These are phyloP conservation scores for Pantherophis alleghaniensis DNA, from an alignment of 2,797 vertebrate genomes.

Conservation along the genomic window DNA sequence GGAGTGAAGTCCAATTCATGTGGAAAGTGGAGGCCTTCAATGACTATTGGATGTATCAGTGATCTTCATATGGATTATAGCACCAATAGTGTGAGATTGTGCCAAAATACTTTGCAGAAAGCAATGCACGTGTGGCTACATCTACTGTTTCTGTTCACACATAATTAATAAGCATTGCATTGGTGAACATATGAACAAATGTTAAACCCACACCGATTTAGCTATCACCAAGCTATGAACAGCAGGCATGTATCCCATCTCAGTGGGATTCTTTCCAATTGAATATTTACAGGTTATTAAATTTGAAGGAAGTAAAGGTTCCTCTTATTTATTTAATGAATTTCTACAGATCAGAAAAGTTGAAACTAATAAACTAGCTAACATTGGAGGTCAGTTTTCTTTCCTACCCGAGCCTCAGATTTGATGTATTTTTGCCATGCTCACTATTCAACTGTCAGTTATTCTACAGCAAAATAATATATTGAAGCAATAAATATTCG, in stretches of 20 bases:
- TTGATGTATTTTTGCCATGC: conserved; percentile 1
- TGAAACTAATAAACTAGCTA: conserved; percentile 14
- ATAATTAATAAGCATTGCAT: not conserved
- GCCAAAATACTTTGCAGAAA: not conserved
- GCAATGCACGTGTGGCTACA: not conserved
- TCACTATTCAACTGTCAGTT: conserved; percentile 41
- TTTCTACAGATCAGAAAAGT: conserved; percentile 26
- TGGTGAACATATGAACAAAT: not conserved
- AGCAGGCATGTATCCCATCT: not conserved
- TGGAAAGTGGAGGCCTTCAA: not conserved
- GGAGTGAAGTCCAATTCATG: not conserved
- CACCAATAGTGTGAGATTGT: not conserved
- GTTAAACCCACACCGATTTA: not conserved
- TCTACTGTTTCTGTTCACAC: not conserved
- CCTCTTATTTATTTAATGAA: conserved; percentile 1
- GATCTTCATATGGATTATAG: not conserved
- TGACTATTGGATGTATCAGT: not conserved
- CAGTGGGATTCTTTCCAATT: not conserved
- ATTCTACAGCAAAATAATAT: conserved; percentile 51
- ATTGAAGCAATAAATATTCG: conserved; percentile 51
- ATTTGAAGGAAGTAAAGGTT: not conserved
- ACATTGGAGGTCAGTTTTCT: not conserved
- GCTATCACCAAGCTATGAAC: not conserved
- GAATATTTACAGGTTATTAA: not conserved
- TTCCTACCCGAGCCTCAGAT: not conserved